Percentiles rank a stretch among this genome's conserved stretches.
Evolutionary conservation across 1,140 invertebrate species (phyloP).

Genomic region (fruit fly (Drosophila melanogaster)): Release_6_plus_ISO1_MT NT_033779.5:16991501-16992000

Average conservation of each 20-base stretch:
- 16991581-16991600: too few species aligned
- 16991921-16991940: slow-evolving; percentile 56
- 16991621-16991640: too few species aligned
- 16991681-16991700: slow-evolving; percentile 6
- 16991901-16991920: slow-evolving; percentile 58
- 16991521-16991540: too few species aligned
- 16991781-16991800: slow-evolving; percentile 69
- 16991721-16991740: slow-evolving; percentile 8
- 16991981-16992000: slow-evolving; percentile 94
- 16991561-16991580: too few species aligned
- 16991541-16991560: too few species aligned
- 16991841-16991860: slow-evolving; percentile 55
- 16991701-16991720: slow-evolving; percentile 61
- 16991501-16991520: too few species aligned
- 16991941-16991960: slow-evolving; percentile 8
- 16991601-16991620: too few species aligned
- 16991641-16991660: too few species aligned
- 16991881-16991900: slow-evolving; percentile 4
- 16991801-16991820: slow-evolving; percentile 61
- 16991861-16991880: slow-evolving; percentile 9
- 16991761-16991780: slow-evolving; percentile 43
- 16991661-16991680: slow-evolving; percentile 4
- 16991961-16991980: slow-evolving; percentile 67
- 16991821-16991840: slow-evolving; percentile 83
- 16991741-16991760: slow-evolving; percentile 15